Percentiles rank a stretch among this genome's conserved stretches.
phyloP scores from a whole-genome alignment of 53 echinoderm and acorn worm genomes.

The Apostichopus leukothele region DNA sequence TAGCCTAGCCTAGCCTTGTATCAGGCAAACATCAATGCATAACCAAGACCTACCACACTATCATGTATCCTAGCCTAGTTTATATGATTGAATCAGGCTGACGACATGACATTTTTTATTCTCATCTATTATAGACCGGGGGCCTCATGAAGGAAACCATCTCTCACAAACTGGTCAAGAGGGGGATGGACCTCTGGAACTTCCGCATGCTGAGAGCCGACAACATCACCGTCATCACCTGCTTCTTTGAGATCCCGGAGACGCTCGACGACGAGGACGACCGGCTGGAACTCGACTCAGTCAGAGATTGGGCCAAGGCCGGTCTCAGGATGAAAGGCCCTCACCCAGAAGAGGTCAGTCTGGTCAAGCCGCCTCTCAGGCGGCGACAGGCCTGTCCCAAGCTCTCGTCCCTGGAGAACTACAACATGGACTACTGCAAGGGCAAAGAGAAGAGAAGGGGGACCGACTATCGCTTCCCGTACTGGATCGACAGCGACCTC shows the following conservation, averaged over 20 bases:
- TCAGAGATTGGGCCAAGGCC: slow-evolving; percentile 59
- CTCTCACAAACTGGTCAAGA: slow-evolving; percentile 76
- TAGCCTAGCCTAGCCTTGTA: too few species aligned
- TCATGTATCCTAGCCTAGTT: too few species aligned
- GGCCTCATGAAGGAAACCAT: slow-evolving; percentile 63
- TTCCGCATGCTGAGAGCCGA: slow-evolving; percentile 84
- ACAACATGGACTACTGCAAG: slow-evolving; percentile 54
- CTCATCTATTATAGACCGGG: background rate
- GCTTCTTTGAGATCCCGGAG: slow-evolving; percentile 80
- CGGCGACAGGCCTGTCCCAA: slow-evolving; percentile 63
- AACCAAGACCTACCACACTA: too few species aligned
- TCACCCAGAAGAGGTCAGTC: slow-evolving; percentile 26
- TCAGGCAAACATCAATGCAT: too few species aligned
- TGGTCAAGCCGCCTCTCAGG: slow-evolving; percentile 48
- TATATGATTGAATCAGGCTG: too few species aligned
- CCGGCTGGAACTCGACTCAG: slow-evolving; percentile 52
- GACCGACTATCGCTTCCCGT: background rate
- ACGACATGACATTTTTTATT: too few species aligned
- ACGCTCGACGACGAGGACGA: slow-evolving; percentile 59
- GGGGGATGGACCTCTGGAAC: slow-evolving; percentile 86
- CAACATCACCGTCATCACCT: slow-evolving; percentile 85
- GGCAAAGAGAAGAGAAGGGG: slow-evolving; percentile 48
- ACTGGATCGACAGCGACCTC: background rate
- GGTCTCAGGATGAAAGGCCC: slow-evolving; percentile 50
- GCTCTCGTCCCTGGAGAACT: slow-evolving; percentile 65